Percentiles rank a stretch among this genome's conserved stretches.
These are phyloP conservation scores for Pseudorhiza aurosa DNA, from an alignment of 30 jellyfish, hydroid and myxozoan species.

Conservation along the genomic window DNA sequence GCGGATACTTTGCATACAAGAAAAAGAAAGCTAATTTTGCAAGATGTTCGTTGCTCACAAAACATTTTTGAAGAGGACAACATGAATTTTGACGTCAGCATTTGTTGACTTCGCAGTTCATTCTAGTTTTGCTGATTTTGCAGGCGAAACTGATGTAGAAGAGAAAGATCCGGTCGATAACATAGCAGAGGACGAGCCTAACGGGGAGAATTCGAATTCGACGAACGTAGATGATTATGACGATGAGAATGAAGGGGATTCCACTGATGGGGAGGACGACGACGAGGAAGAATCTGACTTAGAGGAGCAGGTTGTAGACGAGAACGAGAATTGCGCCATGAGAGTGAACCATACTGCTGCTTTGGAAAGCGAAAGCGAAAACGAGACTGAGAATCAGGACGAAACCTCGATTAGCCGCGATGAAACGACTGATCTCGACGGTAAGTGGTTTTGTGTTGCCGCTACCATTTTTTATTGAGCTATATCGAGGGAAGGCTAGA, in stretches of 20 bases:
- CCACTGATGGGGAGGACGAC: slow-evolving; percentile 57
- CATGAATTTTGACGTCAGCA: no score
- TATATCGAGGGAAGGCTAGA: no score
- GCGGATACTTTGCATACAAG: no score
- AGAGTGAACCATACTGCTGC: slow-evolving; percentile 1
- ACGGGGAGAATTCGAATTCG: slow-evolving; percentile 30
- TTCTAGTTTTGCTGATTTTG: no score
- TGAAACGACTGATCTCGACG: slow-evolving; percentile 13
- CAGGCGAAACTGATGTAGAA: slow-evolving; percentile 77
- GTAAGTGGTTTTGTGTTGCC: neutral
- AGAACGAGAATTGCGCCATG: slow-evolving; percentile 30
- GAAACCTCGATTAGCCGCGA: neutral
- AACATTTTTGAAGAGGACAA: no score
- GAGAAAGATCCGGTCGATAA: slow-evolving; percentile 56
- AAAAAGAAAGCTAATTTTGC: no score
- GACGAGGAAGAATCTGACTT: slow-evolving; percentile 59
- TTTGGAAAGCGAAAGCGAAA: slow-evolving; percentile 58
- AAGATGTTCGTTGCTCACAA: no score
- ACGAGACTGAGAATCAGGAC: slow-evolving; percentile 45
- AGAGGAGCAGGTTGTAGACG: slow-evolving; percentile 66
- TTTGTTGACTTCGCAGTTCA: no score
- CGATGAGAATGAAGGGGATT: slow-evolving; percentile 36
- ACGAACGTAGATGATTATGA: slow-evolving; percentile 59
- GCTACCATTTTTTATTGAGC: no score
- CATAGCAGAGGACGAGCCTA: slow-evolving; percentile 61